Evolutionary conservation across 2,888 invertebrate genomes (phyloP).

Genomic region (Limnephilus marmoratus): DNA sequence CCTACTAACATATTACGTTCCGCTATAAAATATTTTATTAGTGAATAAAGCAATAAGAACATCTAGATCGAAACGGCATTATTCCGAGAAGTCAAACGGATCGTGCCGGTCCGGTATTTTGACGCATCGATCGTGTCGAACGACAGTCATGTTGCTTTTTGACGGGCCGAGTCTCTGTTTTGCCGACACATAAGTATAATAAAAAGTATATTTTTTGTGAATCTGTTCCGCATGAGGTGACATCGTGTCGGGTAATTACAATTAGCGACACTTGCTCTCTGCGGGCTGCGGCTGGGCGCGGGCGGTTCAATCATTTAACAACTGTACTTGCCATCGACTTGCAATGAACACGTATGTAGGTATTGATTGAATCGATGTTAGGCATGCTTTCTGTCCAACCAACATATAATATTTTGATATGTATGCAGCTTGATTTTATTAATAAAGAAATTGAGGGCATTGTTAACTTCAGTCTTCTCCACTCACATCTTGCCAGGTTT

Average conservation of each 20-base stretch:
- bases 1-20: neutral
- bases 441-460: no score
- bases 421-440: no score
- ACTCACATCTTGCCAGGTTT: no score
- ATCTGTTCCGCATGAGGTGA: conserved; percentile 63
- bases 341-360: no score
- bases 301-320: neutral
- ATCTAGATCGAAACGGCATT: conserved; percentile 4
- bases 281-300: neutral
- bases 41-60: conserved; percentile 17
- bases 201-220: conserved; percentile 56
- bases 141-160: conserved; percentile 28
- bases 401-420: no score
- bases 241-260: conserved; percentile 61
- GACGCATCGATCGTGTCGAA: conserved; percentile 37
- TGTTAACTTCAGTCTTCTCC: no score
- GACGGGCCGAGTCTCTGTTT: conserved; percentile 20
- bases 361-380: no score
- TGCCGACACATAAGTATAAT: conserved; percentile 56
- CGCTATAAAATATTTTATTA: neutral
- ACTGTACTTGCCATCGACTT: neutral
- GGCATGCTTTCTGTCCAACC: no score
- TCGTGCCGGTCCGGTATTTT: conserved; percentile 22
- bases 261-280: conserved; percentile 52
- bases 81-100: conserved; percentile 27